phyloP scores from a whole-genome alignment of 2,797 vertebrate species.

The Pithecia hirsuta region DNA sequence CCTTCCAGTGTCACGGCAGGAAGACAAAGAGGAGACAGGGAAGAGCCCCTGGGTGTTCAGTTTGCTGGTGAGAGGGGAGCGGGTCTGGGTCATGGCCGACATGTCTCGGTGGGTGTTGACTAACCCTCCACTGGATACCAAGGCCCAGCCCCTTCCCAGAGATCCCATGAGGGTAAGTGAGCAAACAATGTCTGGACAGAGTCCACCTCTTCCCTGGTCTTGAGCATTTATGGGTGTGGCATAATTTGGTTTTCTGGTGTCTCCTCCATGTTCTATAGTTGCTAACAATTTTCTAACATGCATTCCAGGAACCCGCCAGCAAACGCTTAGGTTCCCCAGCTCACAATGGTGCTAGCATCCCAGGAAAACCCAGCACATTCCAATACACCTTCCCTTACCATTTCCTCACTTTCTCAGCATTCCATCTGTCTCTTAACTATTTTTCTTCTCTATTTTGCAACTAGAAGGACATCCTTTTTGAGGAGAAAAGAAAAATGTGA shows the following conservation, averaged over 20 bases:
- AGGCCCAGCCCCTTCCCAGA: no score
- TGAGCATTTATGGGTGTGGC: not conserved
- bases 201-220: not conserved
- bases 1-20: not conserved
- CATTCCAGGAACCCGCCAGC: not conserved
- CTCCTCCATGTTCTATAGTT: not conserved
- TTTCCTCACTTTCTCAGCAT: not conserved
- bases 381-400: not conserved
- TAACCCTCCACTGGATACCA: not conserved
- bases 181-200: not conserved
- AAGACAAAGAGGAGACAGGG: not conserved
- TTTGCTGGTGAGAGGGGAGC: not conserved
- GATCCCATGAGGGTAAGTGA: not conserved
- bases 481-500: not conserved
- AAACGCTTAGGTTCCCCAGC: not conserved
- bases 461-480: not conserved
- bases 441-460: not conserved
- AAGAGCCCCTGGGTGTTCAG: no score
- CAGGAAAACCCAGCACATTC: not conserved
- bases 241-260: not conserved
- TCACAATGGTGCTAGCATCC: no score
- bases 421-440: not conserved
- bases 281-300: not conserved
- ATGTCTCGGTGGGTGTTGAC: fast-evolving
- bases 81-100: not conserved